Evolutionary conservation across 2,888 invertebrate genomes (phyloP).

Genomic region (Eupithecia subfuscata): DNA sequence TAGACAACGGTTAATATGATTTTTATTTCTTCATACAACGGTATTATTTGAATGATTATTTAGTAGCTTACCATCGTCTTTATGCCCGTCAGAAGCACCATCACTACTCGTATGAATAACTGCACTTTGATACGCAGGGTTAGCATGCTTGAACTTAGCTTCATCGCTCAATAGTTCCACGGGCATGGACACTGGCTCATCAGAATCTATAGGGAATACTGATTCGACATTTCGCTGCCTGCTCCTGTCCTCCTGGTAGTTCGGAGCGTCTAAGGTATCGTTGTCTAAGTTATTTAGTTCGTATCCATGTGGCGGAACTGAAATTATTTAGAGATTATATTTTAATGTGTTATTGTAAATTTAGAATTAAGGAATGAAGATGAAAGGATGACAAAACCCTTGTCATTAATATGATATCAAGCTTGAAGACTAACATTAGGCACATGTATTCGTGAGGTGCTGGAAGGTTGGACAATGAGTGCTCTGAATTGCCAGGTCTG

Average conservation of each 20-base stretch:
- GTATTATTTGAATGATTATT: not conserved
- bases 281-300: slow-evolving; percentile 87
- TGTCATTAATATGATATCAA: slow-evolving; percentile 27
- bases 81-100: slow-evolving; percentile 66
- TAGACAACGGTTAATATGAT: not conserved
- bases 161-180: slow-evolving; percentile 72
- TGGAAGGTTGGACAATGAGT: slow-evolving; percentile 45
- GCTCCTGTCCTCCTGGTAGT: slow-evolving; percentile 76
- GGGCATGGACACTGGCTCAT: slow-evolving; percentile 78
- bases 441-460: slow-evolving; percentile 41
- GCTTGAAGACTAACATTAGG: slow-evolving; percentile 31
- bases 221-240: slow-evolving; percentile 69
- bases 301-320: slow-evolving; percentile 86
- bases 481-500: slow-evolving; percentile 37
- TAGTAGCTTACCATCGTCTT: slow-evolving; percentile 69
- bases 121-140: slow-evolving; percentile 90
- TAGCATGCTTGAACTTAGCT: slow-evolving; percentile 87
- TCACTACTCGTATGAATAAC: slow-evolving; percentile 84
- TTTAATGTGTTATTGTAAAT: not conserved
- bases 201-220: slow-evolving; percentile 72
- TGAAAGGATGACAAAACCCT: slow-evolving; percentile 33
- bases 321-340: slow-evolving; percentile 25
- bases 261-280: slow-evolving; percentile 86
- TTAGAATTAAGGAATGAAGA: slow-evolving; percentile 17
- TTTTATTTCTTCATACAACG: not conserved